phyloP scores from a whole-genome alignment of 2,113 vertebrate genomes.

The Odocoileus hemionus region DNA sequence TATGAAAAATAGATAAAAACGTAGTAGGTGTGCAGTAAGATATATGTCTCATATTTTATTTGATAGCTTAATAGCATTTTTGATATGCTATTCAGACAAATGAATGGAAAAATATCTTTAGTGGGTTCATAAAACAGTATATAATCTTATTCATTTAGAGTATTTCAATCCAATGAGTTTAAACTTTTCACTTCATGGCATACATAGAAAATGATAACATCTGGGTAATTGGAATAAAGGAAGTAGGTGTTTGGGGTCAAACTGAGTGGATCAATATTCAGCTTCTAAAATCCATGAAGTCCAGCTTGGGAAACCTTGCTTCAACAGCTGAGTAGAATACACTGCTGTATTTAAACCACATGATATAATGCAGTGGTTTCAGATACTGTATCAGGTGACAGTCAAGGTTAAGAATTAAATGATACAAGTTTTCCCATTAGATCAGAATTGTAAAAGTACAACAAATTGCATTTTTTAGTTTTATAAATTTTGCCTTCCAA shows the following conservation, averaged over 20 bases:
- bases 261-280: background rate
- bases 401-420: background rate
- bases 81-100: background rate
- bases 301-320: background rate
- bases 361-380: background rate
- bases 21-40: background rate
- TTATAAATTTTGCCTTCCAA: background rate
- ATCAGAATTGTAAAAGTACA: background rate
- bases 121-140: background rate
- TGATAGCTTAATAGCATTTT: background rate
- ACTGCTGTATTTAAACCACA: background rate
- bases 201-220: background rate
- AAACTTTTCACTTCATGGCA: background rate
- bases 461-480: background rate
- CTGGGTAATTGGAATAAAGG: background rate
- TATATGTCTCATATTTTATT: background rate
- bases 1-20: background rate
- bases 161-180: background rate
- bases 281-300: background rate
- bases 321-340: background rate
- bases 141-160: background rate
- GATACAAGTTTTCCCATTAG: background rate
- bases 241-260: background rate
- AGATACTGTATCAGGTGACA: background rate
- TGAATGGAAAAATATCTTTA: background rate